These are phyloP conservation scores for Zaprionus taronus DNA, from an alignment of 1,140 invertebrate genomes.

Conservation along the genomic window DNA sequence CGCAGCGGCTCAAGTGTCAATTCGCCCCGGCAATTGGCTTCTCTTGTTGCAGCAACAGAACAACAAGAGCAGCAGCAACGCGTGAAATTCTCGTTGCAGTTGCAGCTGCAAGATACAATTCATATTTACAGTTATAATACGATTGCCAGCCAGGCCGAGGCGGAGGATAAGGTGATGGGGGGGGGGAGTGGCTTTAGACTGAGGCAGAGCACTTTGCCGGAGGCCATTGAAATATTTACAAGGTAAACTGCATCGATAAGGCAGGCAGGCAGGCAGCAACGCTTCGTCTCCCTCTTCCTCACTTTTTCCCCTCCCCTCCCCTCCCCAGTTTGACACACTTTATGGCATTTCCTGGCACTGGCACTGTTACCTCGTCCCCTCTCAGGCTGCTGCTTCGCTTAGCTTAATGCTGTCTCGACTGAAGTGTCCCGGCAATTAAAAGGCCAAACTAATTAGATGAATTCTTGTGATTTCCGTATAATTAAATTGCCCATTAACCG, in stretches of 20 bases:
- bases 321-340: constrained; percentile 55
- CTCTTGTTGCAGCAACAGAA: constrained; percentile 14
- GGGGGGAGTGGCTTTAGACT: no score
- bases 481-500: constrained; percentile 77
- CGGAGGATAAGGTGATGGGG: neutral
- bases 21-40: constrained; percentile 19
- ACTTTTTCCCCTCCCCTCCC: neutral
- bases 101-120: constrained; percentile 10
- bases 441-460: constrained; percentile 80
- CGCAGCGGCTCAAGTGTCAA: constrained; percentile 24
- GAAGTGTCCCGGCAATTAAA: constrained; percentile 74
- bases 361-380: neutral
- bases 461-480: constrained; percentile 82
- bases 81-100: neutral
- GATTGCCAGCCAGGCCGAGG: constrained; percentile 21
- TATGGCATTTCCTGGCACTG: constrained; percentile 43
- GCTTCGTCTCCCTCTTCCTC: neutral
- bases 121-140: constrained; percentile 52
- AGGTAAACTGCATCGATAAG: constrained; percentile 52
- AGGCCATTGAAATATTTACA: constrained; percentile 62
- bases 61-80: constrained; percentile 3
- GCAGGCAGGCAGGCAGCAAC: neutral
- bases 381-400: neutral
- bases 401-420: constrained; percentile 20
- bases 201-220: neutral